Percentiles rank a stretch among this genome's conserved stretches.
Conservation (phyloP, 2,797 vertebrate genomes). For the Hippoglossus hippoglossus region DNA sequence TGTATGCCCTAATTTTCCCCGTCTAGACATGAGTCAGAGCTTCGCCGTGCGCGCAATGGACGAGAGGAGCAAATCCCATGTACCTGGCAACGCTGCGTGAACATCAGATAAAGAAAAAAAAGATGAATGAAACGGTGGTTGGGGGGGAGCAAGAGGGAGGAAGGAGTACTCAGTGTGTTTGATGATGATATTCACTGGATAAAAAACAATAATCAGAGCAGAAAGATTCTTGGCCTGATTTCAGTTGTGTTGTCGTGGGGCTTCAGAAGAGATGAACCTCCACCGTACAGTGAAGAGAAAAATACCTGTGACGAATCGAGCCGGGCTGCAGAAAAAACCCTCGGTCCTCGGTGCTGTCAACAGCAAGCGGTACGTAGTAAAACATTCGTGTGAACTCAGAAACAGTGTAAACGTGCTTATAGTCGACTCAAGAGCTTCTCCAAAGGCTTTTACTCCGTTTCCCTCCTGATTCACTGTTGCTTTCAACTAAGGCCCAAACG, state of each 20-base stretch:
- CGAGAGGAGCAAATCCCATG: slow-evolving; percentile 21
- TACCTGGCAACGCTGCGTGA: slow-evolving; percentile 2
- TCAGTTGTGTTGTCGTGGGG: slow-evolving; percentile 14
- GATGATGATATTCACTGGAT: slow-evolving; percentile 58
- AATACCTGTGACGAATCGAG: slow-evolving; percentile 45
- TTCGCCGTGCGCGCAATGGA: slow-evolving; percentile 15
- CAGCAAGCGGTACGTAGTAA: slow-evolving; percentile 11
- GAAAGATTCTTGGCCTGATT: slow-evolving; percentile 40
- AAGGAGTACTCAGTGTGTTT: slow-evolving; percentile 39
- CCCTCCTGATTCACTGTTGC: slow-evolving; percentile 44
- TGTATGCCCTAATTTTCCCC: slow-evolving; percentile 58
- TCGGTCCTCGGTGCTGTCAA: slow-evolving; percentile 4
- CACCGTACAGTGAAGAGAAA: slow-evolving; percentile 13
- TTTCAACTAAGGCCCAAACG: slow-evolving; percentile 50
- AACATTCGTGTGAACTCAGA: slow-evolving; percentile 42
- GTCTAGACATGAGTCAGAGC: slow-evolving; percentile 71
- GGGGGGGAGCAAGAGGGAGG: background rate
- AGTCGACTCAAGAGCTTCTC: slow-evolving; percentile 37
- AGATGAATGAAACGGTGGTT: slow-evolving; percentile 12
- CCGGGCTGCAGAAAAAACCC: slow-evolving; percentile 24
- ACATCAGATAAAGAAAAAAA: slow-evolving; percentile 13
- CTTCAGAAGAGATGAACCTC: slow-evolving; percentile 34
- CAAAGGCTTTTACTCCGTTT: slow-evolving; percentile 25
- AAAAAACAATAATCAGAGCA: slow-evolving; percentile 62
- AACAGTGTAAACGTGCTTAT: slow-evolving; percentile 30